These are phyloP conservation scores for Pocillopora meandrina DNA, from an alignment of 92 coral and sea anemone species.

Conservation along the genomic window DNA sequence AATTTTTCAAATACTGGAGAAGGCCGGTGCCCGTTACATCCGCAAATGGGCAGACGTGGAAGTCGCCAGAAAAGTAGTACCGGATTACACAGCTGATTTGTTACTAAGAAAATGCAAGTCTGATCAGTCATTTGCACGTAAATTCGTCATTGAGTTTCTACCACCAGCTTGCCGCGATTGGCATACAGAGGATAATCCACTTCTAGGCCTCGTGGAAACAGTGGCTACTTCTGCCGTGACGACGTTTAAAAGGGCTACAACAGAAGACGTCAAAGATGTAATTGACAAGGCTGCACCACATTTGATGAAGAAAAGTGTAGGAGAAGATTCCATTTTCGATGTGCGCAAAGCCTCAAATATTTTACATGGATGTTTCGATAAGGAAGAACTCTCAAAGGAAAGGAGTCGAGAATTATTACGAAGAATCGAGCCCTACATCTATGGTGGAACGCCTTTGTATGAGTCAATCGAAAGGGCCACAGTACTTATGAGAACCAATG, in stretches of 20 bases:
- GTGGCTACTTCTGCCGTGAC: not conserved
- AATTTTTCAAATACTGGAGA: slow-evolving; percentile 24
- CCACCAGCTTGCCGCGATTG: slow-evolving; percentile 39
- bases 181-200: rapidly evolving
- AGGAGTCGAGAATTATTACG: slow-evolving; percentile 43
- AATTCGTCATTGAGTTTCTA: slow-evolving; percentile 35
- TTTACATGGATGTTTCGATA: slow-evolving; percentile 53
- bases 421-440: slow-evolving; percentile 51
- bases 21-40: slow-evolving; percentile 43
- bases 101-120: not conserved
- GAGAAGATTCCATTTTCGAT: slow-evolving; percentile 40
- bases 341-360: slow-evolving; percentile 55
- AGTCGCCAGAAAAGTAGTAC: slow-evolving; percentile 2
- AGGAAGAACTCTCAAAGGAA: slow-evolving; percentile 33
- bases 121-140: slow-evolving; percentile 3
- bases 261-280: slow-evolving; percentile 24
- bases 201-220: not conserved
- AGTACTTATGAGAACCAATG: slow-evolving; percentile 15
- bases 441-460: slow-evolving; percentile 57
- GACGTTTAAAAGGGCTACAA: slow-evolving; percentile 24
- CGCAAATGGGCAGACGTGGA: slow-evolving; percentile 48
- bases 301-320: not conserved
- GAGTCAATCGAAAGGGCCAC: slow-evolving; percentile 23
- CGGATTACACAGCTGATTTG: slow-evolving; percentile 3
- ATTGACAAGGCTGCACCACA: not conserved